These are phyloP conservation scores for Corythornis madagascariensis DNA, from an alignment of 2,113 vertebrate species.

Conservation along the genomic window DNA sequence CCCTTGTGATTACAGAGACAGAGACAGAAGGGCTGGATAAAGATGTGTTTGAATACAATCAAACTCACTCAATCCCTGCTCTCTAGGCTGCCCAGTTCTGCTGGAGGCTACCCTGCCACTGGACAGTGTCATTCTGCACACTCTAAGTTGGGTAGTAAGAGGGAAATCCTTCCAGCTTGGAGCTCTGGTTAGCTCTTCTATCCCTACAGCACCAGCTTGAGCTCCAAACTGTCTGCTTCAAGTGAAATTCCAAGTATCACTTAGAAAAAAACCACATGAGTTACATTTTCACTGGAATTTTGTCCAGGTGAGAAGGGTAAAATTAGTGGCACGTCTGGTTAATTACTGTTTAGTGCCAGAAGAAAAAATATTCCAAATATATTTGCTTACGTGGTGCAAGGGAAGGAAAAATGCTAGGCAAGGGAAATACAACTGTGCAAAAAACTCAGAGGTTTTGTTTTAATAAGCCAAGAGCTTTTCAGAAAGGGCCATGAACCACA, in stretches of 20 bases:
- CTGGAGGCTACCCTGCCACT: neutral
- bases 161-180: neutral
- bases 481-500: neutral
- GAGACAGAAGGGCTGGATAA: slow-evolving; percentile 90
- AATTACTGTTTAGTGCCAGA: neutral
- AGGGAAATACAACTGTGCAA: neutral
- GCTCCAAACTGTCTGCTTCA: neutral
- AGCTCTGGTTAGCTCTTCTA: neutral
- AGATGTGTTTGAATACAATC: slow-evolving; percentile 71
- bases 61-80: slow-evolving; percentile 64
- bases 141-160: neutral
- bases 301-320: neutral
- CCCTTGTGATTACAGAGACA: slow-evolving; percentile 96
- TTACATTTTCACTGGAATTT: neutral
- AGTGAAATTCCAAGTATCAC: neutral
- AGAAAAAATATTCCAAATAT: neutral
- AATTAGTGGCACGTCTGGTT: neutral
- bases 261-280: neutral
- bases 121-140: neutral
- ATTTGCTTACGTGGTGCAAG: neutral
- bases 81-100: neutral
- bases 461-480: neutral
- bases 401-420: neutral
- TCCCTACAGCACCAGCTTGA: neutral
- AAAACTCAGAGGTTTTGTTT: neutral